Evolutionary conservation across 2,113 vertebrate species (phyloP).

Genomic region (Sinocyclocheilus maitianheensis): DNA sequence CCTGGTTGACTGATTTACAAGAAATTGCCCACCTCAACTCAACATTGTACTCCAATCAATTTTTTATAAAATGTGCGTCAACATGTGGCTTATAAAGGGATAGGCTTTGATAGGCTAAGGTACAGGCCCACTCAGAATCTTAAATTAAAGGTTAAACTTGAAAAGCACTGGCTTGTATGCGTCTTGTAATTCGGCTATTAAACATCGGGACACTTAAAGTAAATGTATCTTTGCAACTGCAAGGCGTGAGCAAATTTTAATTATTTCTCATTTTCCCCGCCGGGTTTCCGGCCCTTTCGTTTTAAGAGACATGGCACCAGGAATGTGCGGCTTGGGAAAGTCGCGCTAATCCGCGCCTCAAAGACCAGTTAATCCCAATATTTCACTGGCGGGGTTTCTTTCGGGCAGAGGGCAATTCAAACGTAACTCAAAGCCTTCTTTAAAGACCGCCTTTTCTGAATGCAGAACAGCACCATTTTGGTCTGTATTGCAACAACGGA

Average conservation of each 20-base stretch:
- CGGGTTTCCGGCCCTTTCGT: slow-evolving; percentile 66
- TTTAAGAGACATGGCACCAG: slow-evolving; percentile 63
- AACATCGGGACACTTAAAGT: slow-evolving; percentile 28
- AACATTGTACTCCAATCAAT: not conserved
- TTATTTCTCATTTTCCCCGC: slow-evolving; percentile 41
- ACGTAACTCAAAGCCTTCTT: slow-evolving; percentile 59
- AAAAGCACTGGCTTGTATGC: slow-evolving; percentile 11
- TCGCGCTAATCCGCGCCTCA: slow-evolving; percentile 74
- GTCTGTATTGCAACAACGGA: not conserved
- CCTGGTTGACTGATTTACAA: not conserved
- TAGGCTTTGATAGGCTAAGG: not conserved
- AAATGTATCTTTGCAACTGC: slow-evolving; percentile 35
- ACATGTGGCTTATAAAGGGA: not conserved
- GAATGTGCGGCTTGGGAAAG: slow-evolving; percentile 67
- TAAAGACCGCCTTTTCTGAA: slow-evolving; percentile 38
- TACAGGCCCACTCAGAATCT: not conserved
- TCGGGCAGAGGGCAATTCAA: slow-evolving; percentile 67
- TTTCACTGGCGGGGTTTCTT: slow-evolving; percentile 72
- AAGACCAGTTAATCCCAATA: slow-evolving; percentile 77
- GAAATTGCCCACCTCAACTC: not conserved
- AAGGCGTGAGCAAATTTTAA: slow-evolving; percentile 34
- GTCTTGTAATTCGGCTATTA: slow-evolving; percentile 42
- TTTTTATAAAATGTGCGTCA: not conserved
- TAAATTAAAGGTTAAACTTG: slow-evolving; percentile 25
- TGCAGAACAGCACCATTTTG: not conserved